Evolutionary conservation across 1,140 invertebrate species (phyloP).

Genomic region (Lordiphosa stackelbergi): DNA sequence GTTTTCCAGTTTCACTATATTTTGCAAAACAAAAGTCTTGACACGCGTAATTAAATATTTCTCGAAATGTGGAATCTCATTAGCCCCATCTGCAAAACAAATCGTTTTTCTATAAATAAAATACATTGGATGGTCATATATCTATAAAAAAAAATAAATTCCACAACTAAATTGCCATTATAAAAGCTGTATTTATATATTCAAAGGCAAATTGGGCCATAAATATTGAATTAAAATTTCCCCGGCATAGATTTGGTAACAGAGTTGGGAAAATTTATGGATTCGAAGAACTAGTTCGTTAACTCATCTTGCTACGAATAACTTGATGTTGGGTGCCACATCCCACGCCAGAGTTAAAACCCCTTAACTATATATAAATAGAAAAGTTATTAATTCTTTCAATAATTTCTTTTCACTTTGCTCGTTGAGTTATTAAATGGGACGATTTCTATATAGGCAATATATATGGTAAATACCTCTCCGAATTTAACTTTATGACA

Average conservation of each 20-base stretch:
- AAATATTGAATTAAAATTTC: conserved; percentile 61
- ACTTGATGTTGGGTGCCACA: too few relatives aligned
- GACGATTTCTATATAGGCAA: too few relatives aligned
- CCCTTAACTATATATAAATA: too few relatives aligned
- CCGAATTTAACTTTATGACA: too few relatives aligned
- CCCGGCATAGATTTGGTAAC: conserved; percentile 9
- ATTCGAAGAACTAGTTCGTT: too few relatives aligned
- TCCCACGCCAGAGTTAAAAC: too few relatives aligned
- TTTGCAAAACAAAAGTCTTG: not conserved
- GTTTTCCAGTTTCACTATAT: not conserved
- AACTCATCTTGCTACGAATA: too few relatives aligned
- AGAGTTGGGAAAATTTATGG: not conserved
- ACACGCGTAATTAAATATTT: not conserved
- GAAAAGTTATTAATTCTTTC: too few relatives aligned
- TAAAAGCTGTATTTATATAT: conserved; percentile 21
- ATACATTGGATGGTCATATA: conserved; percentile 30
- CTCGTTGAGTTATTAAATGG: too few relatives aligned
- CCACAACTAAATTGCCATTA: conserved; percentile 37
- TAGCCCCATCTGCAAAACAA: conserved; percentile 17
- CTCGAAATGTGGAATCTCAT: not conserved
- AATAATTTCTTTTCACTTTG: too few relatives aligned
- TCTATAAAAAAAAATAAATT: conserved; percentile 20
- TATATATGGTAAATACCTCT: too few relatives aligned
- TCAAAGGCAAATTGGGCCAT: conserved; percentile 40
- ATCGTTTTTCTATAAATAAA: conserved; percentile 59